Base-by-base conservation (phyloP, 2,113 vertebrate species). In the Oreochromis spilurus region DNA sequence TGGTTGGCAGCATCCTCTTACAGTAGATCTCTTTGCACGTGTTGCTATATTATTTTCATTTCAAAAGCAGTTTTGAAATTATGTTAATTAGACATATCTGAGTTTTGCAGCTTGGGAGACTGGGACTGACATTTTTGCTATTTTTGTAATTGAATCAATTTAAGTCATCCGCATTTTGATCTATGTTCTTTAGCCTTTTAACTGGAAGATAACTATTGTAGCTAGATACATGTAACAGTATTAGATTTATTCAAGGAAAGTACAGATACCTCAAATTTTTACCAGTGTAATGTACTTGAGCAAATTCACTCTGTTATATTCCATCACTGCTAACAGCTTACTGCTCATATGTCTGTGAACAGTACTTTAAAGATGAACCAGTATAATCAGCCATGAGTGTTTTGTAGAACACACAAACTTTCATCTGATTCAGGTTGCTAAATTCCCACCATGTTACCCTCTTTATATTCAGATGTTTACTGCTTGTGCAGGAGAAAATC, bases 361-460 rank as follows among this genome's bases (percentile, higher is more conserved):
- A 45, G 40, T 50, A 16, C 45, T 57, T 81, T 65, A 57, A 57
- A 85, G 43, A 60, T 78, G 17, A 82, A 83, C 31, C 9, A 29
- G 31, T 57, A 26, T 60, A 62, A 90, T 84, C 55, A 85, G 43
- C 40, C 43, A 29, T 62, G 50, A 62, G 65, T 14, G 24, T 79
- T 88, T 57, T 45, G 54, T 82, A 26, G 29, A 60, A 54, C 58
- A 82, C 40, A 67, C 79, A 81, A 67, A 70, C 84, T 85, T 84
- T 87, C 70, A 87, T 88, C 55, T 82, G 81, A 90, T 80, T 62
- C 81, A 81, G 34, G 50, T 79, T 89, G 86, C 77, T 60, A 24
- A 8, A 86, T 58, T 72, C 48, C 43, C 9, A 84, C 60, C 43
- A 17, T 34, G 57, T 29, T 84, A 85, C 52, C 34, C 16, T 38